Base-by-base conservation (phyloP, 2,113 vertebrate species). In the human (Homo sapiens) region DNA sequence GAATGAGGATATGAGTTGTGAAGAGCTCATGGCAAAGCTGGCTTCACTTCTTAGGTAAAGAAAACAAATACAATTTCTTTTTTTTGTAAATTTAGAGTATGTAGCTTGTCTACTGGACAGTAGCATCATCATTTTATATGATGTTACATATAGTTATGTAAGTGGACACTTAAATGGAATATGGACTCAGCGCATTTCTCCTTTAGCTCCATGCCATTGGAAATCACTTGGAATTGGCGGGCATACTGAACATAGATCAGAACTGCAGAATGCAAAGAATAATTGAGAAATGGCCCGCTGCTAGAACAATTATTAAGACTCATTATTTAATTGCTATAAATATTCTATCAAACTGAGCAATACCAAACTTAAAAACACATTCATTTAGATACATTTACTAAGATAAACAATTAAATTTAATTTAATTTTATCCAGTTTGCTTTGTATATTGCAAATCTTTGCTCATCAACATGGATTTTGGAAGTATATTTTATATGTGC, bases 321-420 rank as follows among this genome's bases (percentile, higher is more conserved):
- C 57, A 90, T 92, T 90, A 72, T 79, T 61, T 90, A 92, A 93
- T 90, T 94, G 50, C 45, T 81, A 0, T 66, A 48, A 91, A 20
- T 94, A 13, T 27, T 84, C 16, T 86, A 43, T 79, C 40, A 78
- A 94, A 55, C 27, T 93, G 70, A 89, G 18, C 57, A 78, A 86
- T 89, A 59, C 17, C 40, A 95, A 48, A 11, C n/a, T 96, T 50
- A 92, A 72, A 95, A 52, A 81, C 89, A 83, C 66, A 85, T 85
- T 90, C 30, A 4, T 85, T 76, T 35, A 57, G 13, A 50, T 61
- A 79, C 8, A 6, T 66, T 32, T 83, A 75, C 27, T 76, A 45
- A 93, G 35, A 89, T 79, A 89, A 50, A 9, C 13, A 84, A 59
- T 92, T 61, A 66, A 78, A 79, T 52, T 81, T 13, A 97, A 45